Percentiles rank a stretch among this genome's conserved stretches.
phyloP scores from a whole-genome alignment of 23 tunicate species.

The Ciona savignyi region DNA sequence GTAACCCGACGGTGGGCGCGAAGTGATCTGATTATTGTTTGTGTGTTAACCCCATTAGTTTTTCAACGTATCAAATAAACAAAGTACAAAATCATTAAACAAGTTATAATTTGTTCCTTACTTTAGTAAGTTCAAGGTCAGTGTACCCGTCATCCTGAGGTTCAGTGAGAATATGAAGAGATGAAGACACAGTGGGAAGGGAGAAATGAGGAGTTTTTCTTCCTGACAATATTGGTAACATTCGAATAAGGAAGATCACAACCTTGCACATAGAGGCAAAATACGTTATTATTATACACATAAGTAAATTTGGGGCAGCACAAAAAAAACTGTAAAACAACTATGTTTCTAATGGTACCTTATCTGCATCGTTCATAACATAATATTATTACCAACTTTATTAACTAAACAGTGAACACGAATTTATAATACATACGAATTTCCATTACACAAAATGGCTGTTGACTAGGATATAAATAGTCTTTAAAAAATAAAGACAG shows the following conservation, averaged over 20 bases:
- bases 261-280: background rate
- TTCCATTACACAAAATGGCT: no score
- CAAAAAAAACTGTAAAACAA: background rate
- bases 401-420: no score
- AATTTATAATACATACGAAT: no score
- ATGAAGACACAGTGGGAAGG: conserved; percentile 71
- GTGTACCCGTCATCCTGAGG: conserved; percentile 53
- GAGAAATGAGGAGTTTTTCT: conserved; percentile 49
- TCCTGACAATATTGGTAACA: conserved; percentile 10
- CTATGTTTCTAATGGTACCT: no score
- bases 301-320: background rate
- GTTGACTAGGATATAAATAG: background rate
- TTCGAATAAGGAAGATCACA: background rate
- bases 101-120: no score
- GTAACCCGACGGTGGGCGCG: no score
- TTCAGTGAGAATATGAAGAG: conserved; percentile 55
- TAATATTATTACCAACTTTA: background rate
- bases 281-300: background rate
- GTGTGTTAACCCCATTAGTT: no score
- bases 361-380: background rate
- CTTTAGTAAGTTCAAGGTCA: background rate
- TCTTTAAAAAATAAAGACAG: no score
- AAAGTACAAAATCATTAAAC: no score
- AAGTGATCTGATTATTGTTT: no score
- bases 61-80: no score